Base-by-base conservation (phyloP, 2,797 vertebrate genomes). In the Epinephelus awoara region DNA sequence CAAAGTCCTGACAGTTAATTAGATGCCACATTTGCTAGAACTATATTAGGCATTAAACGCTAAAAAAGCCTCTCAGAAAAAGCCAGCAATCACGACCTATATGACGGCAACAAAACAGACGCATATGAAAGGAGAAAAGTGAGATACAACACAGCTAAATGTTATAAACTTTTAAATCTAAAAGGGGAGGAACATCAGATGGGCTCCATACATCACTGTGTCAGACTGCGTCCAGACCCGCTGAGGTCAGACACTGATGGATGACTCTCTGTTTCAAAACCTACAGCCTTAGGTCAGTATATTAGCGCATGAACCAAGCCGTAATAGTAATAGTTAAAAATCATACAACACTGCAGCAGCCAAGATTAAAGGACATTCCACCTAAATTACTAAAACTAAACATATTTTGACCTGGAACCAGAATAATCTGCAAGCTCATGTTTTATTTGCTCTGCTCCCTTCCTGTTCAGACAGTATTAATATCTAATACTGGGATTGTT, bases 1-100 rank as follows among this genome's bases (percentile, higher is more conserved):
- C 92, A 93, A 93, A 90, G 94, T 94, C 93, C 91, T 96, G 96
- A 96, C 96, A 96, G 94, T 95, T 96, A 96, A 97, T 97, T 96
- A 97, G 96, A 95, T 94, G 94, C 92, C 92, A 93, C 90, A 73
- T 93, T 91, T 93, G 93, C 72, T 88, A 93, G 95, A 95, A 95
- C 95, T 89, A 86, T 96, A 96, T 96, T 93, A 91, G 87, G 94
- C 94, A 95, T 96, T 89, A 88, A 93, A 90, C 82, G 77, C 57
- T 17, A 70, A 38, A 78, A 59, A 82, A 89, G 71, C 58, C 2
- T n/a, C 61, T 49, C 12, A 10, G 17, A 52, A 64, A 62, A 88
- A 86, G 82, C 77, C 68, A 70, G 80, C 46, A 56, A 69, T 80
- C 40, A 42, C 64, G 58, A 80, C 67, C 67, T 55, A 29, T 55